Evolutionary conservation across 2,797 vertebrate species (phyloP), one percentile per base, ranked within the genome.

Genomic region (Esox masquinongy): DNA sequence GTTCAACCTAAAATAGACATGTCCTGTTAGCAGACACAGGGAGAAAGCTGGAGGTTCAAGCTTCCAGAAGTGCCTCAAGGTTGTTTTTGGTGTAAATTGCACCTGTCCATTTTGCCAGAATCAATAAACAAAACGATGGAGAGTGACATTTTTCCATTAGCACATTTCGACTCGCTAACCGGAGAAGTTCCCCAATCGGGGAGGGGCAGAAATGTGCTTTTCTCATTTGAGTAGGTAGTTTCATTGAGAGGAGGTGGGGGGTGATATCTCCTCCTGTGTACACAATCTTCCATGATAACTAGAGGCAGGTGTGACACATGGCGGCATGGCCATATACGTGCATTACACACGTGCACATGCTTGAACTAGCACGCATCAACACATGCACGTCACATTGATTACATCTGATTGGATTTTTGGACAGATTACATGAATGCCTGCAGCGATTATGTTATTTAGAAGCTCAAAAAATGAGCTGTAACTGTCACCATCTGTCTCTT

Each of bases 101-200:
- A 83, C 83, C 67, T 81, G 68, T 80, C 73, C 26, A 2, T 29
- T 71, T 80, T 79, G 80, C 82, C 85, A 92, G 78, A 87, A 82
- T 88, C 73, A 87, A 86, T 87, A 89, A 91, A 91, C 77, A 83
- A 68, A 77, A 53, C 36, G 74, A 78, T 64, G 78, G 53, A 68
- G 43, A 82, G 84, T 82, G 81, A 85, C 74, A 74, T 74, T 84
- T 88, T 88, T 86, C 83, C 81, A 74, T 81, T 68, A 69, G 76
- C 75, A 84, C 83, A 88, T 91, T 88, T 84, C 79, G 74, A 85
- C 88, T 83, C 34, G 75, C 75, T 75, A 85, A 89, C 77, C 81
- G 68, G 76, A 84, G 82, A 77, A 81, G 86, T 84, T 84, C 81
- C 77, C 74, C 78, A 79, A 80, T 68, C 82, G 83, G 70, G 76